Evolutionary conservation across 2,888 invertebrate genomes (phyloP).

Genomic region (Syrista parreyssii): DNA sequence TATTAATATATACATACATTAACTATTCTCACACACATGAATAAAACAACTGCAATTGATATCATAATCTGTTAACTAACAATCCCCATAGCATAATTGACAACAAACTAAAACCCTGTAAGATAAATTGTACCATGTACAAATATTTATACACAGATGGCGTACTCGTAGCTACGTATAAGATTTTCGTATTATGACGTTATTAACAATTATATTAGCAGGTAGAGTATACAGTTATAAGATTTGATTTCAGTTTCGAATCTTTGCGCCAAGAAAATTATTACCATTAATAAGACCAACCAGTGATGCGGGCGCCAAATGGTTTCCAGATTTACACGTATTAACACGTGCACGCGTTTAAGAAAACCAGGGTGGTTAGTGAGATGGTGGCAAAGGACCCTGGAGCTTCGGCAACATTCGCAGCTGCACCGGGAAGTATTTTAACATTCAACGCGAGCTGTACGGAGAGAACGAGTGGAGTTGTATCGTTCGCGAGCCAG

Average conservation of each 20-base stretch:
- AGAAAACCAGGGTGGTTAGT: slow-evolving; percentile 11
- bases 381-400: slow-evolving; percentile 11
- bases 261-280: neutral
- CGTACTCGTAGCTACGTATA: neutral
- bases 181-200: slow-evolving; percentile 12
- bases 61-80: neutral
- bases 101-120: neutral
- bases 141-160: slow-evolving; percentile 7
- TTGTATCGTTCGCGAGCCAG: slow-evolving; percentile 32
- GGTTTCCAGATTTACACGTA: slow-evolving; percentile 26
- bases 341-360: slow-evolving; percentile 4
- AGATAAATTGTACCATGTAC: neutral
- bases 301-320: slow-evolving; percentile 11
- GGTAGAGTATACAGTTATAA: neutral
- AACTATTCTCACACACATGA: neutral
- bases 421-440: slow-evolving; percentile 55
- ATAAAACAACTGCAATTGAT: neutral
- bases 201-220: slow-evolving; percentile 4
- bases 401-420: slow-evolving; percentile 14
- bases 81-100: neutral
- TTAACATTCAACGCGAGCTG: slow-evolving; percentile 48
- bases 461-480: slow-evolving; percentile 19
- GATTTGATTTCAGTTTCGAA: neutral
- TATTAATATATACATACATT: neutral
- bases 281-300: neutral